Base-by-base conservation (phyloP, 1,140 invertebrate genomes). In the Brachionus asplanchnoidis region DNA sequence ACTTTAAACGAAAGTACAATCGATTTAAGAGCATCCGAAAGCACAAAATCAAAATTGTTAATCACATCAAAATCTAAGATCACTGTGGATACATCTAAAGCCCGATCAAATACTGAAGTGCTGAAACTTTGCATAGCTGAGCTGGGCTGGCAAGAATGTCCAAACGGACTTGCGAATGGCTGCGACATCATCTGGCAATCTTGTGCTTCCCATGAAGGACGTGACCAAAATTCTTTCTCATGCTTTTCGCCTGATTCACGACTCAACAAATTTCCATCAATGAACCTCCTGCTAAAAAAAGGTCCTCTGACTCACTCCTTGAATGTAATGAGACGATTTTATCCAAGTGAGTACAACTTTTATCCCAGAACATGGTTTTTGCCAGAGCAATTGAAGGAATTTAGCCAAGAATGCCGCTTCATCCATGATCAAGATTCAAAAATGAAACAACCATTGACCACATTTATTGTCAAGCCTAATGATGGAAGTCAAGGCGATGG, bases 401-500 rank as follows among this genome's bases (percentile, higher is more conserved):
- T 91, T 82, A 87, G 84, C 44, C 85, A 88, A 42, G 86, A 87
- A 14, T 40, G 11, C 66, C 56, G 75, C 8, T 44, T 70, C 32
- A 82, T 85, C 6, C 36, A 73, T 46, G 36, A 53, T 12, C 68
- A 85, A 50, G 86, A 84, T 46, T 60, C 85, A 20, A 85, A 86
- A 73, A 11, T 46, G 17, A 28, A 42, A 14, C 8, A 23, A 12
- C 85, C 87, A 12, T 87, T 87, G 68, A 87, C 87, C 36, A 90
- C 89, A 66, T 91, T 87, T 85, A 91, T 91, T 82, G 88, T 91
- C 11, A 91, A 91, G 86, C 91, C 91, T 6, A 90, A 91, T 85
- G 87, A 87, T 84, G 91, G 91, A 12, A 89, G 90, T 14, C 91
- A 91, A 85, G 91, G 91, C 0, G 90, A 90, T 5, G 91, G 91